phyloP scores from a whole-genome alignment of 2,113 vertebrate species.

The Gadus macrocephalus region DNA sequence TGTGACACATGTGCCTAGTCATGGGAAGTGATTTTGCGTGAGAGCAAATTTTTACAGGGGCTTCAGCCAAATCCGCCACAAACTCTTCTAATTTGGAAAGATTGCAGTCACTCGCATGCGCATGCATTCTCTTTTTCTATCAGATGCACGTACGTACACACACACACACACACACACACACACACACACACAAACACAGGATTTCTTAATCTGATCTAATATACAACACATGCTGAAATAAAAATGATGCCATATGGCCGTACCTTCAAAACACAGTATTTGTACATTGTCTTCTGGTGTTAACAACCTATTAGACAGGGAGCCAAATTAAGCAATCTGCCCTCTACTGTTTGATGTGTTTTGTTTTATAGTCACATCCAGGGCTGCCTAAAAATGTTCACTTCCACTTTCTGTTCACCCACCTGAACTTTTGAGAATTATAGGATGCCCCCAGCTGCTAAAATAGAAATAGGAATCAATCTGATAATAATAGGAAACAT shows the following conservation, averaged over 20 bases:
- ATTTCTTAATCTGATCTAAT: slow-evolving; percentile 44
- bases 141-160: slow-evolving; percentile 6
- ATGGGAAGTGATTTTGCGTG: slow-evolving; percentile 71
- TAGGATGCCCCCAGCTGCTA: slow-evolving; percentile 36
- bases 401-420: slow-evolving; percentile 14
- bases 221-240: slow-evolving; percentile 48
- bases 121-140: background rate
- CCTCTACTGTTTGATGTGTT: background rate
- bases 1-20: slow-evolving; percentile 54
- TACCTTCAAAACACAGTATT: slow-evolving; percentile 12
- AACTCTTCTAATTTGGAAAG: slow-evolving; percentile 58
- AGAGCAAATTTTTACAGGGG: slow-evolving; percentile 66
- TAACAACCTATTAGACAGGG: slow-evolving; percentile 10
- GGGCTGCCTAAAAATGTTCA: background rate
- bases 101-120: slow-evolving; percentile 48
- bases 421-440: slow-evolving; percentile 19
- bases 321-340: slow-evolving; percentile 7
- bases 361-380: slow-evolving; percentile 15
- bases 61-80: slow-evolving; percentile 67
- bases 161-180: slow-evolving; percentile 9
- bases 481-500: slow-evolving; percentile 52
- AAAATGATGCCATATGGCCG: slow-evolving; percentile 17
- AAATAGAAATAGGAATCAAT: slow-evolving; percentile 57
- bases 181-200: background rate
- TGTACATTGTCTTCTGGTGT: slow-evolving; percentile 18